These are phyloP conservation scores for Gastrophysa polygoni DNA, from an alignment of 2,888 invertebrate genomes.

Conservation along the genomic window DNA sequence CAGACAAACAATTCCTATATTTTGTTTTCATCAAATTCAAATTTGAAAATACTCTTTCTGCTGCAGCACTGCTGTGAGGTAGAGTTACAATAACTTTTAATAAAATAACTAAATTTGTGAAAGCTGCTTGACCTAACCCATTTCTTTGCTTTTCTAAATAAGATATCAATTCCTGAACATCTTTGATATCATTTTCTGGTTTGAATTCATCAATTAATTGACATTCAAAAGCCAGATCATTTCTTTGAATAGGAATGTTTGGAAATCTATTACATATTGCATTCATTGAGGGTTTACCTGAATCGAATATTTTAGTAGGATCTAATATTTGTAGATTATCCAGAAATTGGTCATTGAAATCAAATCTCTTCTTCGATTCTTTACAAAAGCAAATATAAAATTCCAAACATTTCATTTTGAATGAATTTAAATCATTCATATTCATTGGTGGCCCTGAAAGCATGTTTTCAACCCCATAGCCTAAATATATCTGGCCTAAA, in stretches of 20 bases:
- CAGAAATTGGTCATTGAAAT: constrained; percentile 5
- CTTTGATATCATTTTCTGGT: constrained; percentile 2
- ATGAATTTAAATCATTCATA: not conserved
- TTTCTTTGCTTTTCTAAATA: constrained; percentile 4
- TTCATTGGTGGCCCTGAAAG: not conserved
- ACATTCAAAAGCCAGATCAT: constrained; percentile 1
- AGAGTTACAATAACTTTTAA: constrained; percentile 8
- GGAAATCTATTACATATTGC: constrained; percentile 6
- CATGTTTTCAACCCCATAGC: constrained; percentile 2
- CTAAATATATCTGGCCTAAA: not conserved
- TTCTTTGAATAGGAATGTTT: not conserved
- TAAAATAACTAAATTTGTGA: not conserved
- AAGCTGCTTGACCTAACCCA: not conserved
- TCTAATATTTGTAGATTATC: constrained; percentile 5
- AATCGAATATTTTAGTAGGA: constrained; percentile 4
- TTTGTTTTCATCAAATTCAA: constrained; percentile 7
- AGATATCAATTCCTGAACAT: not conserved
- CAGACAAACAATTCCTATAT: not conserved
- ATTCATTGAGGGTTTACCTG: constrained; percentile 4
- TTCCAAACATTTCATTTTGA: not conserved
- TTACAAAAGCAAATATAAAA: constrained; percentile 5
- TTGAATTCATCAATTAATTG: constrained; percentile 11
- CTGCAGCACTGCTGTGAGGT: constrained; percentile 3
- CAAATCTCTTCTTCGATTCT: not conserved
- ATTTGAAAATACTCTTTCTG: not conserved